Conservation (phyloP, 2,797 vertebrate species). For the Kryptolebias ocellatus region DNA sequence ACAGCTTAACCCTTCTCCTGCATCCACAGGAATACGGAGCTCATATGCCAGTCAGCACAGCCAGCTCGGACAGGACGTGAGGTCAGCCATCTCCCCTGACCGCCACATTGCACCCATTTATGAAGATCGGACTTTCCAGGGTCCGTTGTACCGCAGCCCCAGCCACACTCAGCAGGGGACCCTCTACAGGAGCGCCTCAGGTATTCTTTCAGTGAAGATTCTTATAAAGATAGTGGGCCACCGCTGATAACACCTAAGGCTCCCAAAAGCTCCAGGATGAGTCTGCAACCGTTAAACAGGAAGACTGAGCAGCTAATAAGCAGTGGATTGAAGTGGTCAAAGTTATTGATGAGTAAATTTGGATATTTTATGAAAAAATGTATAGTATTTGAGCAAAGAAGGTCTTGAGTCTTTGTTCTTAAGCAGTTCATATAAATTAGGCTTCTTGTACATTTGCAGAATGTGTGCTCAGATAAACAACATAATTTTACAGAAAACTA, state of each 20-base stretch:
- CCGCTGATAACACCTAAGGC: background rate
- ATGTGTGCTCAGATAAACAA: too few relatives aligned
- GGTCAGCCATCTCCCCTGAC: conserved; percentile 90
- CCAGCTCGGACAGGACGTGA: conserved; percentile 89
- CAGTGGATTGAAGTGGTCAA: too few relatives aligned
- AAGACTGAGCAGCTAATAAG: background rate
- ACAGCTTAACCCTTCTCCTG: background rate
- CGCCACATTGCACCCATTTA: conserved; percentile 96
- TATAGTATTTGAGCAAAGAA: too few relatives aligned
- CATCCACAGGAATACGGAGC: conserved; percentile 86
- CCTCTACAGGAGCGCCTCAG: conserved; percentile 89
- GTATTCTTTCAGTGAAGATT: conserved; percentile 61
- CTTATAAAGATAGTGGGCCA: background rate
- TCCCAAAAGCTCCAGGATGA: background rate
- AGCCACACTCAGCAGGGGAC: conserved; percentile 88
- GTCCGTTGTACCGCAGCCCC: conserved; percentile 90
- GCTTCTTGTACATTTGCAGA: too few relatives aligned
- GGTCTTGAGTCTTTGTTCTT: too few relatives aligned
- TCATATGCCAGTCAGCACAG: conserved; percentile 95
- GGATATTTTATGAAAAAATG: too few relatives aligned
- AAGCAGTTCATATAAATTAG: too few relatives aligned
- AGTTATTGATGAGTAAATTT: too few relatives aligned
- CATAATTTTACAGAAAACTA: background rate
- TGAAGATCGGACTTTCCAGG: conserved; percentile 92
- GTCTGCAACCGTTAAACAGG: background rate